Percentiles rank a stretch among this genome's conserved stretches.
Evolutionary conservation across 2,113 vertebrate species (phyloP).

Genomic region (Mixornis gularis): DNA sequence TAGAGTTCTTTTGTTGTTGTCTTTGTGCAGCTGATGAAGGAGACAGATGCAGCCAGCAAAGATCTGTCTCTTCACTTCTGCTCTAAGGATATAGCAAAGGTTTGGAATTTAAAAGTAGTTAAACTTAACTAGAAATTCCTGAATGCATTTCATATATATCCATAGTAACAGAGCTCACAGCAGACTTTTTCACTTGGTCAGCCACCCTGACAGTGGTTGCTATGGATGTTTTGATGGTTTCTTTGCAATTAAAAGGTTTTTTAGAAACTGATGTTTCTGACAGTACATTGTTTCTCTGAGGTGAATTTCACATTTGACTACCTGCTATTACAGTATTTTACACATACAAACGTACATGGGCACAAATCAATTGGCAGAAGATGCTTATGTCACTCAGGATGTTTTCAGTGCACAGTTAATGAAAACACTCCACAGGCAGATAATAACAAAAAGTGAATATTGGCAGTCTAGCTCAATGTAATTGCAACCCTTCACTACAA

Average conservation of each 20-base stretch:
- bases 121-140: not conserved
- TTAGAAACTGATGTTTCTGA: constrained; percentile 15
- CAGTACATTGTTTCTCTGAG: not conserved
- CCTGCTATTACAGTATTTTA: not conserved
- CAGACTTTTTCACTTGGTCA: constrained; percentile 41
- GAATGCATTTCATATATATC: constrained; percentile 33
- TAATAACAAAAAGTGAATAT: constrained; percentile 36
- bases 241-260: constrained; percentile 58
- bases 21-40: not conserved
- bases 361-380: constrained; percentile 19
- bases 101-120: not conserved
- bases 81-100: not conserved
- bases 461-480: not conserved
- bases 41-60: not conserved
- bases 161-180: constrained; percentile 61
- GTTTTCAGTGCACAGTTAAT: constrained; percentile 30
- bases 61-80: not conserved
- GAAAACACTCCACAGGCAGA: constrained; percentile 37
- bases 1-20: not conserved
- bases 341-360: not conserved
- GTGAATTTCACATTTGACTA: constrained; percentile 20
- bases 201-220: constrained; percentile 9
- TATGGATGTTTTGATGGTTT: constrained; percentile 30
- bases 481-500: constrained; percentile 16
- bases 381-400: constrained; percentile 34